phyloP scores from a whole-genome alignment of 2,797 vertebrate genomes.

The Chromis chromis region DNA sequence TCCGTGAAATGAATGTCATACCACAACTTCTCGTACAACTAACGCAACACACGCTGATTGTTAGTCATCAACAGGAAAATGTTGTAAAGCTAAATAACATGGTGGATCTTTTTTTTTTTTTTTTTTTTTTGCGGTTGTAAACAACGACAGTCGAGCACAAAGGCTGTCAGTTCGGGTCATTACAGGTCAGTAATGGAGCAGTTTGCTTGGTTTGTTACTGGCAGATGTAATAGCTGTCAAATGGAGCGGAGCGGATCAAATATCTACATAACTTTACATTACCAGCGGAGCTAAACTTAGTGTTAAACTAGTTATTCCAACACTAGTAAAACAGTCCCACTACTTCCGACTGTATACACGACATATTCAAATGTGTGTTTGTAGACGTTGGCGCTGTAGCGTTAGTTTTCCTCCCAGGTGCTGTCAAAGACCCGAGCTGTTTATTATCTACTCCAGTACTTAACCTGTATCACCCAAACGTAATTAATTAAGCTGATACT shows the following conservation, averaged over 20 bases:
- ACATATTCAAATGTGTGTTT: background rate
- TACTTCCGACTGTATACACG: background rate
- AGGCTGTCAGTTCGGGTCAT: background rate
- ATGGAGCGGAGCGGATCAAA: background rate
- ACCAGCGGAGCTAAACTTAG: background rate
- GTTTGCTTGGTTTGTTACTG: background rate
- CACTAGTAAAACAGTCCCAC: background rate
- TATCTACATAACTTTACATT: background rate
- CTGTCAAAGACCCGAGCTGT: background rate
- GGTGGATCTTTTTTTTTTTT: no score
- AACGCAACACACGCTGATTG: background rate
- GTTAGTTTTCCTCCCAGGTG: background rate
- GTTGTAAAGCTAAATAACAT: background rate
- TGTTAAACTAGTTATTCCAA: background rate
- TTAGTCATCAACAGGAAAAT: background rate
- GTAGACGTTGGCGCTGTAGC: background rate
- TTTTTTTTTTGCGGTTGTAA: background rate
- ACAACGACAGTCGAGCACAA: background rate
- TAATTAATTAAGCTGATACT: background rate
- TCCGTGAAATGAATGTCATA: background rate
- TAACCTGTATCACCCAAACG: background rate
- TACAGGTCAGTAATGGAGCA: background rate
- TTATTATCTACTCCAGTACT: background rate
- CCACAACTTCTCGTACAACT: background rate
- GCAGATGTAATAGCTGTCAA: conserved; percentile 12